Percentiles rank a stretch among this genome's conserved stretches.
phyloP scores from a whole-genome alignment of 2,797 vertebrate genomes.

The Gobionotothen gibberifrons region DNA sequence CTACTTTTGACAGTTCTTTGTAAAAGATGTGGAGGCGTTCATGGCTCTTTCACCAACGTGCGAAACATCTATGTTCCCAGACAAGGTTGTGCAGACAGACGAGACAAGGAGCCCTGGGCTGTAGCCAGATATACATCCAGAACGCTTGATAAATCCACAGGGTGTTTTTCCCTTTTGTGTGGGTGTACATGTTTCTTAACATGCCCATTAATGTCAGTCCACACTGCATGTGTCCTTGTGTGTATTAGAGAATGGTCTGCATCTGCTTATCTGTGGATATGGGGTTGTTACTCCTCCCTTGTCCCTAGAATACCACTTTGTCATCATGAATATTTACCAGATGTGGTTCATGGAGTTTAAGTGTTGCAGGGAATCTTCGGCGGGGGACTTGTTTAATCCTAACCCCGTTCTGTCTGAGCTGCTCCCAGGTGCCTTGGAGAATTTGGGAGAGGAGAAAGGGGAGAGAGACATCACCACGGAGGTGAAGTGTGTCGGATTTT shows the following conservation, averaged over 20 bases:
- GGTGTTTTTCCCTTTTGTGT: slow-evolving; percentile 44
- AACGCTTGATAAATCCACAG: slow-evolving; percentile 45
- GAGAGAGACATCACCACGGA: slow-evolving; percentile 32
- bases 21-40: slow-evolving; percentile 45
- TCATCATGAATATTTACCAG: slow-evolving; percentile 72
- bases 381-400: slow-evolving; percentile 68
- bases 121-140: slow-evolving; percentile 50
- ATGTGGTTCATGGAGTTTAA: slow-evolving; percentile 60
- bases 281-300: slow-evolving; percentile 20
- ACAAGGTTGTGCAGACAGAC: slow-evolving; percentile 68
- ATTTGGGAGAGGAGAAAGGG: slow-evolving; percentile 48
- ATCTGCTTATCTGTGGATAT: slow-evolving; percentile 12
- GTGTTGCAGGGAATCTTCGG: slow-evolving; percentile 64
- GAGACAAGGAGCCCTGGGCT: slow-evolving; percentile 65
- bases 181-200: slow-evolving; percentile 51
- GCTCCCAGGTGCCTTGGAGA: slow-evolving; percentile 51
- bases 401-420: slow-evolving; percentile 59
- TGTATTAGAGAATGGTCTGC: slow-evolving; percentile 19
- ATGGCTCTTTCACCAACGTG: slow-evolving; percentile 31
- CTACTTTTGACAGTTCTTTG: slow-evolving; percentile 38
- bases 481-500: slow-evolving; percentile 33
- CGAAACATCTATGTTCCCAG: slow-evolving; percentile 62
- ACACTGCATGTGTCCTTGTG: slow-evolving; percentile 19
- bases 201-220: slow-evolving; percentile 50
- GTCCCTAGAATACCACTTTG: slow-evolving; percentile 43